Conservation (phyloP, 2,113 vertebrate species). For the Hirundichthys speculiger region DNA sequence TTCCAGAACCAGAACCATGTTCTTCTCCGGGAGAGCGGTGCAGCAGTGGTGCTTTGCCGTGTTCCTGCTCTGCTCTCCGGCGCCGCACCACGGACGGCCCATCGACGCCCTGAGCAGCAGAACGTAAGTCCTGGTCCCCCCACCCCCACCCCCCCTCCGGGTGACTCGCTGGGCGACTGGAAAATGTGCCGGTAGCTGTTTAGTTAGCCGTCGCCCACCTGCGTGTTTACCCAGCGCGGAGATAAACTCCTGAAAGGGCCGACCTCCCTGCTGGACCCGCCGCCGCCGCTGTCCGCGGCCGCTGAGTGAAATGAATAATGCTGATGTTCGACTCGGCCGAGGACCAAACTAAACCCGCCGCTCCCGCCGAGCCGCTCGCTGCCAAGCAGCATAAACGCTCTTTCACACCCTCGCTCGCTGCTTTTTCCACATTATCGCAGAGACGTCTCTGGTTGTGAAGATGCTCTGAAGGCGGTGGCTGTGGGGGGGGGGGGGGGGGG, state of each 20-base stretch:
- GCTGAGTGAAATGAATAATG: neutral
- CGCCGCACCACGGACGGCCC: constrained; percentile 86
- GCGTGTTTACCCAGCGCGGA: too few species aligned
- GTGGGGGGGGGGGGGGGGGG: neutral
- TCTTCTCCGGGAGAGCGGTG: constrained; percentile 84
- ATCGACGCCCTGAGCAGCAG: constrained; percentile 87
- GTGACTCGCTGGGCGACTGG: too few species aligned
- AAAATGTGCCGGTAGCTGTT: too few species aligned
- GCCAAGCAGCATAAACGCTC: constrained; percentile 34
- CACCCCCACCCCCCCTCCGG: constrained; percentile 5
- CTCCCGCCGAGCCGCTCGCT: constrained; percentile 25
- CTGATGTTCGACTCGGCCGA: constrained; percentile 62
- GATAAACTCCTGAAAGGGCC: too few species aligned
- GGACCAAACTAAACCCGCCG: constrained; percentile 60
- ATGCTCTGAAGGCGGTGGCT: neutral
- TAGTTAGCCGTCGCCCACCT: too few species aligned
- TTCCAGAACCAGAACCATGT: constrained; percentile 50
- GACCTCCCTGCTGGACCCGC: too few species aligned
- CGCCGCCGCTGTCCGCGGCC: too few species aligned
- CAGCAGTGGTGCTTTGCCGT: constrained; percentile 88
- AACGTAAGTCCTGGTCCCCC: constrained; percentile 83
- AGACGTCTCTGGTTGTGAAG: constrained; percentile 13
- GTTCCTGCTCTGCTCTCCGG: constrained; percentile 90
- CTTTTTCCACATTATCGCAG: constrained; percentile 7
- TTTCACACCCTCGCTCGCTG: constrained; percentile 2